A percentile compares a stretch with the other conserved stretches of the same genome.
Conservation (phyloP, 1,140 invertebrate species). For the Leptonema lineaticorne region DNA sequence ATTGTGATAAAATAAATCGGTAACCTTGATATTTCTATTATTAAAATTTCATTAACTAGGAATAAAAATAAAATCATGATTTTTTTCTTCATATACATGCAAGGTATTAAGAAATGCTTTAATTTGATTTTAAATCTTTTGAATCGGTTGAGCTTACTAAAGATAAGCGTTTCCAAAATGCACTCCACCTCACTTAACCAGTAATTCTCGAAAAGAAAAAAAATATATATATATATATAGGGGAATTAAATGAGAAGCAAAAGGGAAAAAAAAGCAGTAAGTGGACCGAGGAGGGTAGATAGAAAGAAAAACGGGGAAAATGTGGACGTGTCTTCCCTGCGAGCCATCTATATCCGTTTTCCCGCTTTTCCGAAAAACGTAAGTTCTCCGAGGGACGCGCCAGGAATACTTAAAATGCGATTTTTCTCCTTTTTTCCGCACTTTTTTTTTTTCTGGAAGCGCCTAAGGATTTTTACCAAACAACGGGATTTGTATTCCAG, state of each 20-base stretch:
- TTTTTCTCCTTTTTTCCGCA: background rate
- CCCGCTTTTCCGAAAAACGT: background rate
- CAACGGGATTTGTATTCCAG: slow-evolving; percentile 2
- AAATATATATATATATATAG: too few species aligned
- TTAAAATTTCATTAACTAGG: too few species aligned
- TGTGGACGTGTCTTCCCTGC: background rate
- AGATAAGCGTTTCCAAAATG: background rate
- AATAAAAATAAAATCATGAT: too few species aligned
- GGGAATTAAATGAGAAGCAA: too few species aligned
- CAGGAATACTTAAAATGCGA: background rate
- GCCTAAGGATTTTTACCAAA: background rate
- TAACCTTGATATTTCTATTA: too few species aligned
- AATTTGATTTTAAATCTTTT: background rate
- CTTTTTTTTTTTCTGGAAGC: background rate
- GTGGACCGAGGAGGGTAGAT: background rate
- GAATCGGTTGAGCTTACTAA: background rate
- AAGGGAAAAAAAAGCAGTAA: too few species aligned
- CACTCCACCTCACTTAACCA: too few species aligned
- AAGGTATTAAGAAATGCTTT: background rate
- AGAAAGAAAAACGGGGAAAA: background rate
- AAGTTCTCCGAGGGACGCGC: slow-evolving; percentile 3
- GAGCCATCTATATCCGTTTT: slow-evolving; percentile 12
- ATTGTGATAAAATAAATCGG: too few species aligned
- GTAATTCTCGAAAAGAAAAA: too few species aligned
- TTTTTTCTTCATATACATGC: background rate